phyloP scores from a whole-genome alignment of 2,797 vertebrate genomes.

The Pangasius djambal region DNA sequence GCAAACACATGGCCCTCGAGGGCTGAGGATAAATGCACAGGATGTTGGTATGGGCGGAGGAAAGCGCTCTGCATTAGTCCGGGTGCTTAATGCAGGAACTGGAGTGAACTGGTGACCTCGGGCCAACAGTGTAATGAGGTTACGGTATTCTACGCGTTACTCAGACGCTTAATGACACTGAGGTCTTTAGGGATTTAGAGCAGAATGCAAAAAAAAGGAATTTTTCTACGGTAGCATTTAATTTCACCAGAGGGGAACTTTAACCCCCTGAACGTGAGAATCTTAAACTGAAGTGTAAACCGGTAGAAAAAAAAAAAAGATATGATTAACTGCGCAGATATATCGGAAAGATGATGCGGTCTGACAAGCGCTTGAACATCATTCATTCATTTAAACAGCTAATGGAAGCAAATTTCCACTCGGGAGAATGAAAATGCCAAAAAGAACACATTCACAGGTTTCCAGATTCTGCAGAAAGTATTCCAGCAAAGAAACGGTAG shows the following conservation, averaged over 20 bases:
- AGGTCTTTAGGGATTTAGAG: not conserved
- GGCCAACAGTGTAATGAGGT: constrained; percentile 33
- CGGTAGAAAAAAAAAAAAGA: not conserved
- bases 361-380: not conserved
- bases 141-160: constrained; percentile 28
- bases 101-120: constrained; percentile 44
- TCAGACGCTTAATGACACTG: constrained; percentile 13
- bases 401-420: not conserved
- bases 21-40: constrained; percentile 31
- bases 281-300: not conserved
- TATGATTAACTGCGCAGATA: not conserved
- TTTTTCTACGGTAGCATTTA: not conserved
- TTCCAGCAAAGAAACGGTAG: not conserved
- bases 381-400: not conserved
- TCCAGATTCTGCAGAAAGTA: too few species aligned
- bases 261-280: not conserved
- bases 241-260: not conserved
- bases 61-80: constrained; percentile 29
- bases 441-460: not conserved
- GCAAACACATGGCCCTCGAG: constrained; percentile 38
- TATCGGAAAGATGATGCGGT: not conserved
- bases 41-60: constrained; percentile 20
- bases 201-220: not conserved
- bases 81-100: constrained; percentile 29
- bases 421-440: not conserved